phyloP scores from a whole-genome alignment of 2,797 vertebrate species.

The Muscicapa comitata region DNA sequence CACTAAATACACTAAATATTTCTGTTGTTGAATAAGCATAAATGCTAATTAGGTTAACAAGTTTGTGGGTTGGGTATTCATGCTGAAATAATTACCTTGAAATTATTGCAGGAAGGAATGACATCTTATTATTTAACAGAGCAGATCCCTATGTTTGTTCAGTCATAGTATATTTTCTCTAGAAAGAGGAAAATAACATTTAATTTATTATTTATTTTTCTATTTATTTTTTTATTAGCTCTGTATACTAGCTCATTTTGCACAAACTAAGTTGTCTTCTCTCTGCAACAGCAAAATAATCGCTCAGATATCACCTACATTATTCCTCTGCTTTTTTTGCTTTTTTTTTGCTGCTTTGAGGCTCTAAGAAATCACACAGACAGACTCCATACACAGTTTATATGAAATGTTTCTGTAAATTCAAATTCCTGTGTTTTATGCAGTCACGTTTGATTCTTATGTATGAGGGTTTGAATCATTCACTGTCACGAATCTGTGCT shows the following conservation, averaged over 20 bases:
- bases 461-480: not conserved
- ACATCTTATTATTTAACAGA: not conserved
- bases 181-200: not conserved
- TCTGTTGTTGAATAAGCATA: not conserved
- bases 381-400: not conserved
- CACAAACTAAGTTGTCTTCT: not conserved
- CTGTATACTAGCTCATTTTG: not conserved
- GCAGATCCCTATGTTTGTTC: not conserved
- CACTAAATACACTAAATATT: not conserved
- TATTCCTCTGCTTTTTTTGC: not conserved
- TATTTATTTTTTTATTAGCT: slow-evolving; percentile 9
- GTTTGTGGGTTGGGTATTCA: not conserved
- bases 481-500: not conserved
- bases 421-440: not conserved
- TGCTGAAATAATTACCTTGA: not conserved
- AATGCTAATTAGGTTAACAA: not conserved
- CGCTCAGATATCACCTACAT: not conserved
- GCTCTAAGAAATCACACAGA: not conserved
- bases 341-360: not conserved
- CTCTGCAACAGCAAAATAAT: not conserved
- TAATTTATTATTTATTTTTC: slow-evolving; percentile 41
- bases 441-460: not conserved
- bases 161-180: not conserved
- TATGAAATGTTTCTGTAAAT: not conserved
- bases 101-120: not conserved